Evolutionary conservation across 1,140 invertebrate species (phyloP), one percentile per base, ranked within the genome.

Genomic region (Neodiprion lecontei): DNA sequence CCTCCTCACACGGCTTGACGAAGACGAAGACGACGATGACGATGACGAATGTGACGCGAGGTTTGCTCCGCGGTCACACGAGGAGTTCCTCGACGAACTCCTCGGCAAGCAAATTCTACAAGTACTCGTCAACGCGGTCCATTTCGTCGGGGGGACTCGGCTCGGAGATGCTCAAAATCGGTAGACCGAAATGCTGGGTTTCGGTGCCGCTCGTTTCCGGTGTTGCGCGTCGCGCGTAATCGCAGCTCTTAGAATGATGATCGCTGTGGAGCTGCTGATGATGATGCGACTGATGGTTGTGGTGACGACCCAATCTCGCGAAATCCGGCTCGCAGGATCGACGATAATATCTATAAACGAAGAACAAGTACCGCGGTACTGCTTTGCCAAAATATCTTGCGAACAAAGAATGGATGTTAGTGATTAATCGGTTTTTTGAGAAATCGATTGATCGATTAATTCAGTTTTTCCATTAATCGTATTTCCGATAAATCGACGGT

Each of bases 71-170:
- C 70, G 48, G 70, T 84, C 76, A 88, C 47, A 88, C 86, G 85
- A 88, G 86, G 82, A 88, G 86, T 72, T 88, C 87, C 78, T 87
- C 86, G 0, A 83, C 79, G 82, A 84, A 86, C 71, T 87, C 86
- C 86, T 85, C 88, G 84, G 80, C 82, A 80, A 88, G 86, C 84
- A 87, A 85, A 48, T 85, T 81, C 87, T 89, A 89, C 87, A 89
- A 87, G 72, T 87, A 87, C 21, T 88, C 86, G 75, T 88, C 85
- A 49, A 85, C 81, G 28, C 83, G 82, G 12, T 91, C 89, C 79
- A 91, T 91, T 75, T 93, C 92, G 76, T 93, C 92, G 0, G 93
- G 93, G 48, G 94, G 94, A n/a, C 93, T 94, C 0, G 94, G 94
- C 71, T 94, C 93, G 14, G 93, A 94, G 9, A 95, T 90, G 48